phyloP scores from a whole-genome alignment of 2,113 vertebrate species.

The Epinephelus cyanopodus region DNA sequence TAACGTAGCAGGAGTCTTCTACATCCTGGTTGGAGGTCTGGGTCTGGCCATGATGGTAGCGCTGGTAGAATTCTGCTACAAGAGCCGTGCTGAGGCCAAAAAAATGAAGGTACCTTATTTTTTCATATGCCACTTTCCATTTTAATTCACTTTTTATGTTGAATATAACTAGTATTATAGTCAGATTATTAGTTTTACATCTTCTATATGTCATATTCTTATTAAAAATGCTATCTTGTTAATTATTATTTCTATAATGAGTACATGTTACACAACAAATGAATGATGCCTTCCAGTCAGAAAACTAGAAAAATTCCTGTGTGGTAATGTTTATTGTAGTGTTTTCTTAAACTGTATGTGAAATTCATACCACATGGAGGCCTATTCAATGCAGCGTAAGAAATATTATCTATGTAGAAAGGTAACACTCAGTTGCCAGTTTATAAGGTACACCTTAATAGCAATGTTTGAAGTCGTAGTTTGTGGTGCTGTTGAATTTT shows the following conservation, averaged over 20 bases:
- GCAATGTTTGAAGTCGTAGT: no score
- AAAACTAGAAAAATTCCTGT: not conserved
- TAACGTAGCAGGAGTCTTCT: slow-evolving; percentile 98
- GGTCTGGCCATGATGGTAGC: slow-evolving; percentile 99
- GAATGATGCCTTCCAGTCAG: not conserved
- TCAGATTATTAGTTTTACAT: not conserved
- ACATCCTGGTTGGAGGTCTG: slow-evolving; percentile 98
- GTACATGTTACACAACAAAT: not conserved
- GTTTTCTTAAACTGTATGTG: not conserved
- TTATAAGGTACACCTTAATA: no score
- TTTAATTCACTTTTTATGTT: not conserved
- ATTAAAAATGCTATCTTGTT: not conserved
- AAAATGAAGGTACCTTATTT: slow-evolving; percentile 89
- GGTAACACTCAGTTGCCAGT: not conserved
- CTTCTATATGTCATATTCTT: not conserved
- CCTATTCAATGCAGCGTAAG: not conserved
- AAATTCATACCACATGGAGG: not conserved
- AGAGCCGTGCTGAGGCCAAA: slow-evolving; percentile 97
- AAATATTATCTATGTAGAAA: not conserved
- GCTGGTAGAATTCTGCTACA: slow-evolving; percentile 99
- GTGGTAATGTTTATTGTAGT: not conserved
- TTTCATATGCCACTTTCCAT: not conserved
- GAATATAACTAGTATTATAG: not conserved
- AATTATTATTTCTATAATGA: not conserved
- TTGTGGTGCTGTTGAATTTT: not conserved